Evolutionary conservation across 2,888 invertebrate species (phyloP).

Genomic region (Polietes domitor): DNA sequence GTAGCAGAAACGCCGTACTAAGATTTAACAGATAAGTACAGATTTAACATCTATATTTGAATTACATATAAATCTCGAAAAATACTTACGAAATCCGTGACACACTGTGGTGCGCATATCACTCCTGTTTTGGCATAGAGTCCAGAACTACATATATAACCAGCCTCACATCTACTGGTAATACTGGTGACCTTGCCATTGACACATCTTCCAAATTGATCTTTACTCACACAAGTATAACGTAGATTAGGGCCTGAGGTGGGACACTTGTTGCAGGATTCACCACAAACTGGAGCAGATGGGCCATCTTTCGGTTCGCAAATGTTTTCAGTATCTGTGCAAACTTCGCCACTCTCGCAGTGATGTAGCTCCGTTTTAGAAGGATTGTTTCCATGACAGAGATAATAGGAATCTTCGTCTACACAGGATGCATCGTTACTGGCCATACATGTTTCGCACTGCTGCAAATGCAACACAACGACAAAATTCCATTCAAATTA

Average conservation of each 20-base stretch:
- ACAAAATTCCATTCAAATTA: neutral
- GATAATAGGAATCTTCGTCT: conserved; percentile 25
- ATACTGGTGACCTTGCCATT: neutral
- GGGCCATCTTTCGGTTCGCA: conserved; percentile 2
- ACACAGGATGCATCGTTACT: conserved; percentile 30
- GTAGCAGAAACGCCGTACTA: neutral
- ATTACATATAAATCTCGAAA: no score
- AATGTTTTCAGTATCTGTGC: conserved; percentile 23
- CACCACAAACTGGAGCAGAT: conserved; percentile 6
- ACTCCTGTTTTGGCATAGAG: neutral
- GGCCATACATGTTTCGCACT: conserved; percentile 23
- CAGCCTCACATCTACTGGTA: neutral
- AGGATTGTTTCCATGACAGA: conserved; percentile 27
- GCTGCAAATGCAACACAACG: neutral
- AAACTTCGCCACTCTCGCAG: conserved; percentile 21
- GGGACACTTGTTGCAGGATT: conserved; percentile 31
- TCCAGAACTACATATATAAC: neutral
- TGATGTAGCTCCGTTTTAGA: neutral
- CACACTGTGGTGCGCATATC: neutral
- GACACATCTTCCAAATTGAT: conserved; percentile 39
- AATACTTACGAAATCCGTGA: conserved; percentile 6
- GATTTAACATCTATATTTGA: no score
- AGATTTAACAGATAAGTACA: no score
- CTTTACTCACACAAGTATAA: conserved; percentile 38
- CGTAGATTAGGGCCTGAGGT: neutral